Evolutionary conservation across 2,888 invertebrate species (phyloP).

Genomic region (Anorthoa munda): DNA sequence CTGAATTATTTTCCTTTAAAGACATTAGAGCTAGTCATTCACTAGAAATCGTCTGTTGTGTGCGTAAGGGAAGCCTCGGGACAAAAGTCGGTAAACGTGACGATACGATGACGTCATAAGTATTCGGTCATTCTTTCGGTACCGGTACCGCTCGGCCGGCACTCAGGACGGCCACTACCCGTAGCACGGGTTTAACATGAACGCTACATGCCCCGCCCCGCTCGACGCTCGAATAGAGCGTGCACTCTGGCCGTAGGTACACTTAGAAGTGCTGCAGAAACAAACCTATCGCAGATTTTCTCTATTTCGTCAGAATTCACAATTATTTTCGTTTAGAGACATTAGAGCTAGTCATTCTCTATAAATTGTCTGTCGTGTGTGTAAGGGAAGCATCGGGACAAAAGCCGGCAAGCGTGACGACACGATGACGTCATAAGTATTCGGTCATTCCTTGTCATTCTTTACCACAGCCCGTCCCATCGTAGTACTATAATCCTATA

Average conservation of each 20-base stretch:
- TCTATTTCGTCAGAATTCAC: background rate
- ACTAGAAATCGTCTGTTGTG: conserved; percentile 30
- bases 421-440: conserved; percentile 36
- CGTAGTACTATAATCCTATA: conserved; percentile 13
- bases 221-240: no score
- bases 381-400: background rate
- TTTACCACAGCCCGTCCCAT: conserved; percentile 4
- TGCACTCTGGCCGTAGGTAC: no score
- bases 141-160: no score
- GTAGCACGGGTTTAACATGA: no score
- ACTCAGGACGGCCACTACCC: no score
- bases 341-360: conserved; percentile 15
- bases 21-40: conserved; percentile 18
- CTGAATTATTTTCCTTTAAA: background rate
- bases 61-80: background rate
- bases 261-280: no score
- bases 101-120: conserved; percentile 40
- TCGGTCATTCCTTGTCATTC: conserved; percentile 35
- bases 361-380: conserved; percentile 23
- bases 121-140: conserved; percentile 29
- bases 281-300: background rate
- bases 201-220: no score
- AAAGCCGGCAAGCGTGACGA: conserved; percentile 22
- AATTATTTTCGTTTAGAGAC: conserved; percentile 8
- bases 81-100: conserved; percentile 9